Base-by-base conservation (phyloP, 2,797 vertebrate genomes). In the Darevskia mixta region DNA sequence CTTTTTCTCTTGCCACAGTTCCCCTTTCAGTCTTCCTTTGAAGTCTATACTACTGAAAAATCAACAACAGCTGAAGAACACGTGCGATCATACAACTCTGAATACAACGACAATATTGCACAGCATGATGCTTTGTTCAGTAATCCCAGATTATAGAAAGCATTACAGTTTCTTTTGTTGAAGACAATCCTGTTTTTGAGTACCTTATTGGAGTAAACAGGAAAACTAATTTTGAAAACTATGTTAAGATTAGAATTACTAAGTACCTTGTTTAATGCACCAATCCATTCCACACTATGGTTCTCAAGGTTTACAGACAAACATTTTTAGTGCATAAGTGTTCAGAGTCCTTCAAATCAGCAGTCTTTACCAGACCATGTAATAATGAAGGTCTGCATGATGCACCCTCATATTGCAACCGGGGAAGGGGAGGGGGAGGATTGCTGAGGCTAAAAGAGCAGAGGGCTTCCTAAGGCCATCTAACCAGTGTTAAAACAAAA, bases 1-100 rank as follows among this genome's bases (percentile, higher is more conserved):
- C 94, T 92, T 96, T 98, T 97, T 97, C 96, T 94, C 95, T 88
- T 97, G 97, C 97, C 96, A 96, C 89, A 58, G 93, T 94, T 92
- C 89, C 93, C 49, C 93, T 94, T 96, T 96, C 95, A 93, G 11
- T 87, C 93, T 94, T 95, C 94, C 96, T 98, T 97, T 97, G 95
- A 97, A 97, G 96, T 95, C 89, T 89, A 92, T 95, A 92, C 96
- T 95, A 96, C 95, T 92, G 89, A 94, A 69, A 85, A 94, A 95
- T 93, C 91, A 90, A 91, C 91, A 94, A 95, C 95, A 96, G 94
- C 94, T 94, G 93, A 96, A 89, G 82, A 95, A 94, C 95, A 92
- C 77, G 85, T 94, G 95, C 91, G 91, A 94, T 91, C 95, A 93
- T 72, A 91, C 89, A 94, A 89, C 85, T 78, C 2, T 4, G 78